A percentile compares a stretch with the other conserved stretches of the same genome.
These are phyloP conservation scores for Scrobipalpa costella DNA, from an alignment of 2,888 invertebrate genomes.

Conservation along the genomic window DNA sequence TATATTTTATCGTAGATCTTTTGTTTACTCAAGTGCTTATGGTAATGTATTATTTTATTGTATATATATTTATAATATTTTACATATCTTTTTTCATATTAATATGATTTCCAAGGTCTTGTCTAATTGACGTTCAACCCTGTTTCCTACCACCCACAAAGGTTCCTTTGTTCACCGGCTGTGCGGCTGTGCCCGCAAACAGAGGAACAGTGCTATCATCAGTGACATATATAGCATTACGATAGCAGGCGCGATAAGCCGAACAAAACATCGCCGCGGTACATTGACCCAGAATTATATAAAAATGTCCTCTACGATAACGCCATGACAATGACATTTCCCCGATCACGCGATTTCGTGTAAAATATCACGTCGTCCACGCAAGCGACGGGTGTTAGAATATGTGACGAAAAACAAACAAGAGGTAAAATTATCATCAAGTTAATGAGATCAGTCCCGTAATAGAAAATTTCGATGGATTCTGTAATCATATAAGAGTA, in stretches of 20 bases:
- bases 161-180: slow-evolving; percentile 47
- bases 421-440: background rate
- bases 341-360: slow-evolving; percentile 49
- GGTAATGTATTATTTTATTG: background rate
- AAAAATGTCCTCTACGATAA: slow-evolving; percentile 76
- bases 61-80: background rate
- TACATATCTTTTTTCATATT: too few relatives aligned
- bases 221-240: slow-evolving; percentile 73
- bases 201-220: slow-evolving; percentile 61
- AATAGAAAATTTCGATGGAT: too few relatives aligned
- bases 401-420: background rate
- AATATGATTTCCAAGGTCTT: too few relatives aligned
- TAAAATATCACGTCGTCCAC: slow-evolving; percentile 25
- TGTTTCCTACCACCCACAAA: slow-evolving; percentile 17
- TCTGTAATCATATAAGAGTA: too few relatives aligned
- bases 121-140: slow-evolving; percentile 24
- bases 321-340: slow-evolving; percentile 70
- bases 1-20: background rate
- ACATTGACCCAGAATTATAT: slow-evolving; percentile 80
- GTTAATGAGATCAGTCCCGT: background rate
- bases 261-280: slow-evolving; percentile 76
- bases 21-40: background rate
- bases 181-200: slow-evolving; percentile 43
- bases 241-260: slow-evolving; percentile 71
- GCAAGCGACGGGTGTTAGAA: slow-evolving; percentile 4